These are phyloP conservation scores for Bothrops jararaca DNA, from an alignment of 2,113 vertebrate genomes.

Conservation along the genomic window DNA sequence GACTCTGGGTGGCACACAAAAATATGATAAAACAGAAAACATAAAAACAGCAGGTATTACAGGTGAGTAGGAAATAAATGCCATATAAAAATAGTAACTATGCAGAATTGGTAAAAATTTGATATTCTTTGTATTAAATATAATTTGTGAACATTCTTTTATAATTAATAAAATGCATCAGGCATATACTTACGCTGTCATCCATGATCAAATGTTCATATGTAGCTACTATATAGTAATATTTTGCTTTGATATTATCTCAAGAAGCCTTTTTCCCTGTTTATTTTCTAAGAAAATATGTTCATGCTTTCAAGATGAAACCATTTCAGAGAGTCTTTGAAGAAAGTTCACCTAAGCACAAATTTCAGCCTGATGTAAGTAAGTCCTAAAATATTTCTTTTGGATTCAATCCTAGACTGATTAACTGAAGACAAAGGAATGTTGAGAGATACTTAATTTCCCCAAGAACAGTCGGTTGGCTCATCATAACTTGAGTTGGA, in stretches of 20 bases:
- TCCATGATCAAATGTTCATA: not conserved
- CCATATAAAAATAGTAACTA: not conserved
- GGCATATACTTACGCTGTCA: not conserved
- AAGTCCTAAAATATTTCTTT: not conserved
- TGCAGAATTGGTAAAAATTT: not conserved
- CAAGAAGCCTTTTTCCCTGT: conserved; percentile 23
- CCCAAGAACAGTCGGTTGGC: not conserved
- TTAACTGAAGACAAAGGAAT: not conserved
- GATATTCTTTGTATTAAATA: not conserved
- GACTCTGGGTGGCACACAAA: not conserved
- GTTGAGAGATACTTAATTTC: not conserved
- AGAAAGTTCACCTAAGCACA: conserved; percentile 66
- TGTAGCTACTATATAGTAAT: not conserved
- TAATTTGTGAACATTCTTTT: not conserved
- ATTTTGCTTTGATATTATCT: not conserved
- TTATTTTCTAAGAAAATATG: conserved; percentile 62
- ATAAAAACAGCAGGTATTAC: not conserved
- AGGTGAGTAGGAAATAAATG: not conserved
- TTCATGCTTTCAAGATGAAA: conserved; percentile 71
- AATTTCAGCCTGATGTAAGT: conserved; percentile 68
- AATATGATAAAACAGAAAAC: not conserved
- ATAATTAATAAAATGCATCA: not conserved
- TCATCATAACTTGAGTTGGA: not conserved
- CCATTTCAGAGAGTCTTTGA: conserved; percentile 67
- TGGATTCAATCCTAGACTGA: not conserved